These are phyloP conservation scores for Ectemnius continuus DNA, from an alignment of 2,888 invertebrate species.

Conservation along the genomic window DNA sequence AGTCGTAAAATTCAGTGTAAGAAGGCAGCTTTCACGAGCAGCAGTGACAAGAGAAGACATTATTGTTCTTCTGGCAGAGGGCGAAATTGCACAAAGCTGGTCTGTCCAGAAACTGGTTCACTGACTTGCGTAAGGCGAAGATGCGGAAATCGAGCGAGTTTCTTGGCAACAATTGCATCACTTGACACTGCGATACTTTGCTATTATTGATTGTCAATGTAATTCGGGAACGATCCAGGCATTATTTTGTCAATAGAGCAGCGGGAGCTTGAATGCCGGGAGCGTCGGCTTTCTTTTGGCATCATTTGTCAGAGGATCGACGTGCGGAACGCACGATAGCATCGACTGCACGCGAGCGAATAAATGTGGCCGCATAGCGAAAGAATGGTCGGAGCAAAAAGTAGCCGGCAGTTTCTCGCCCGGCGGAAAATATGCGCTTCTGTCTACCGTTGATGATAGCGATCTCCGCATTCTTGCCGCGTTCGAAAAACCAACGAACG, in stretches of 20 bases:
- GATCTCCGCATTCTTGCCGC: background rate
- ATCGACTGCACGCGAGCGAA: background rate
- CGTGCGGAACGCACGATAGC: slow-evolving; percentile 2
- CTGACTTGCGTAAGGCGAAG: slow-evolving; percentile 62
- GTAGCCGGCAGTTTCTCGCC: no score
- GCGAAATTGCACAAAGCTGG: slow-evolving; percentile 55
- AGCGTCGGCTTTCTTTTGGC: background rate
- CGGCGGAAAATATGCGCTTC: slow-evolving; percentile 10
- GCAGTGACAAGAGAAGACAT: slow-evolving; percentile 34
- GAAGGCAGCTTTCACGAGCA: slow-evolving; percentile 49
- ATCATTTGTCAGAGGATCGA: background rate
- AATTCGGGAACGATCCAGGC: slow-evolving; percentile 47
- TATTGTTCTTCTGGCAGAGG: slow-evolving; percentile 48
- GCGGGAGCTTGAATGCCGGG: background rate
- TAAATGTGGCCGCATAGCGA: slow-evolving; percentile 3
- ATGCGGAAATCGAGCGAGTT: slow-evolving; percentile 54
- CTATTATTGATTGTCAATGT: slow-evolving; percentile 23
- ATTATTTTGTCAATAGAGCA: slow-evolving; percentile 1
- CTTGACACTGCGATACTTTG: slow-evolving; percentile 25
- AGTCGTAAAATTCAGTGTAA: slow-evolving; percentile 2
- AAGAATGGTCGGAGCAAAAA: background rate
- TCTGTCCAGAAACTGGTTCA: slow-evolving; percentile 62
- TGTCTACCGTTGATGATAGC: background rate
- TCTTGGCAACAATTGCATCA: slow-evolving; percentile 43
- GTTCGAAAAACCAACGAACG: no score